phyloP scores from a whole-genome alignment of 2,888 invertebrate species.

The Cordilura impudica region DNA sequence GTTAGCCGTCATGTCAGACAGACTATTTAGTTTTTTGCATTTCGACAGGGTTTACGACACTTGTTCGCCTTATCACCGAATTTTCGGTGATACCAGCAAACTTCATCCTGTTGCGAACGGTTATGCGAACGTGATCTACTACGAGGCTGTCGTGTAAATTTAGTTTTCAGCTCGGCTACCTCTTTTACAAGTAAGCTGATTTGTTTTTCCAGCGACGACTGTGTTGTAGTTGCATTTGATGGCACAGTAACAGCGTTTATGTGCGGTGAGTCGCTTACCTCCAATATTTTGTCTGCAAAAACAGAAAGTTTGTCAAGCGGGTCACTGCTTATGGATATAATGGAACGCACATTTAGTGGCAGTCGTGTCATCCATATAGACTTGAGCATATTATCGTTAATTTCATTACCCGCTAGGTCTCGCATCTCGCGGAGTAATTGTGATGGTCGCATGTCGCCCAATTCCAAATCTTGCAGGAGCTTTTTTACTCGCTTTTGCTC shows the following conservation, averaged over 20 bases:
- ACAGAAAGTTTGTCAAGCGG: slow-evolving; percentile 43
- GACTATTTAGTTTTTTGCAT: no score
- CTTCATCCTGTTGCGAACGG: neutral
- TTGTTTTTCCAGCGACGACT: neutral
- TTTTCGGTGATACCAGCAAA: slow-evolving; percentile 60
- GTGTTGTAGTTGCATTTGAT: neutral
- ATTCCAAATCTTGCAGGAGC: slow-evolving; percentile 61
- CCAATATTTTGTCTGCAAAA: slow-evolving; percentile 58
- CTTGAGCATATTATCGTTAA: slow-evolving; percentile 61
- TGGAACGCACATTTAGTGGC: slow-evolving; percentile 57
- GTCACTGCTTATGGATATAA: slow-evolving; percentile 63
- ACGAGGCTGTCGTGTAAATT: slow-evolving; percentile 4
- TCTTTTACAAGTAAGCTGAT: slow-evolving; percentile 48
- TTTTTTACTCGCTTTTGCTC: slow-evolving; percentile 64
- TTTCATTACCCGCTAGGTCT: slow-evolving; percentile 58
- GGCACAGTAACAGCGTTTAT: neutral
- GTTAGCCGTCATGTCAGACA: slow-evolving; percentile 16
- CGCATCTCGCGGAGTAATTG: slow-evolving; percentile 65
- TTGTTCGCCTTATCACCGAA: slow-evolving; percentile 50
- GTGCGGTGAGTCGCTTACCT: slow-evolving; percentile 44
- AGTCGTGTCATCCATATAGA: slow-evolving; percentile 65
- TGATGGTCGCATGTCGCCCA: slow-evolving; percentile 66
- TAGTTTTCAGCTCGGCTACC: slow-evolving; percentile 20
- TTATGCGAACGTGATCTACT: neutral
- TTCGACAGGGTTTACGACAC: slow-evolving; percentile 47